Conservation (phyloP, 2,888 invertebrate genomes). For the Lysandra bellargus region DNA sequence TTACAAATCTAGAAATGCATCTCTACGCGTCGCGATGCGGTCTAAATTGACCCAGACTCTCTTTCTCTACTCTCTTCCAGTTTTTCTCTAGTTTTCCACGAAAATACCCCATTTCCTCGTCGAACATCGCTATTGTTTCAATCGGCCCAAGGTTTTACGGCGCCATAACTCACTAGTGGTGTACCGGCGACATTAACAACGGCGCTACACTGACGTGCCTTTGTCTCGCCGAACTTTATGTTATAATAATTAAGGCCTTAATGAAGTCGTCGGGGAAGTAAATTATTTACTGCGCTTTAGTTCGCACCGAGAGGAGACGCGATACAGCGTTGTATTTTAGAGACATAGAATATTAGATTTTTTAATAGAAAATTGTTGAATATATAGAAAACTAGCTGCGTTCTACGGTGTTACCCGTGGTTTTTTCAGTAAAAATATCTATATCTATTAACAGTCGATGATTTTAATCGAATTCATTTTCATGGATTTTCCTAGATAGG, state of each 20-base stretch:
- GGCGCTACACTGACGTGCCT: constrained; percentile 55
- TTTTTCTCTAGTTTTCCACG: background rate
- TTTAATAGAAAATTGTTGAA: background rate
- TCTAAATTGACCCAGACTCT: too few relatives aligned
- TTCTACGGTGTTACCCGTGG: too few relatives aligned
- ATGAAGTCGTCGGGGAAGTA: background rate
- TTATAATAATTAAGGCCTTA: background rate
- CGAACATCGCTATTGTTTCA: constrained; percentile 33
- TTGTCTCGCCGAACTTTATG: background rate
- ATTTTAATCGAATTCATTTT: too few relatives aligned
- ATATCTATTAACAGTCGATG: too few relatives aligned
- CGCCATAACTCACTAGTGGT: constrained; percentile 63
- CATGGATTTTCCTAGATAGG: too few relatives aligned
- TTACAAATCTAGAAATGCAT: too few relatives aligned
- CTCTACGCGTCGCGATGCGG: too few relatives aligned
- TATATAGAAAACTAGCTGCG: background rate
- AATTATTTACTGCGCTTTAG: background rate
- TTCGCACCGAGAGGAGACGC: background rate
- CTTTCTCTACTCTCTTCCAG: too few relatives aligned
- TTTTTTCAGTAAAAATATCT: too few relatives aligned
- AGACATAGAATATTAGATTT: too few relatives aligned
- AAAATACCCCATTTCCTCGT: background rate
- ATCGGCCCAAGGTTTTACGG: constrained; percentile 60
- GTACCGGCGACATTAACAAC: constrained; percentile 63
- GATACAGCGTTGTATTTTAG: too few relatives aligned